phyloP scores from a whole-genome alignment of 2,113 vertebrate genomes.

The Gobius niger region DNA sequence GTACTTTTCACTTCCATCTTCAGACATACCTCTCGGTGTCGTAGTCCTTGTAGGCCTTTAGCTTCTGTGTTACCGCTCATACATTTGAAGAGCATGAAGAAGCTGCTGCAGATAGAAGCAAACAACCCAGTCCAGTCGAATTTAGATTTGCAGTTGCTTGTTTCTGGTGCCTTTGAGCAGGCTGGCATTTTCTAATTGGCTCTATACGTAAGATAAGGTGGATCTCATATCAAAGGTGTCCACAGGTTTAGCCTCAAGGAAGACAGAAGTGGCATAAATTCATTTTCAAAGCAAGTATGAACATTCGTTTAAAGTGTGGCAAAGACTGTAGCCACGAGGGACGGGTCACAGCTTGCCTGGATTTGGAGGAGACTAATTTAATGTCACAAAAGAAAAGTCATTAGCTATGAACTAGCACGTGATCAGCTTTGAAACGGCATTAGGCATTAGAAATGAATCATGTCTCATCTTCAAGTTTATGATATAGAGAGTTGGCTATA shows the following conservation, averaged over 20 bases:
- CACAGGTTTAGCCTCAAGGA: constrained; percentile 18
- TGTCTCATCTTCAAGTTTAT: background rate
- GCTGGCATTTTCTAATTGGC: too few relatives aligned
- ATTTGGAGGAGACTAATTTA: too few relatives aligned
- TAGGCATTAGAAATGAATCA: background rate
- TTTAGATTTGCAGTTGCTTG: too few relatives aligned
- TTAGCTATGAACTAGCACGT: background rate
- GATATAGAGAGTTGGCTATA: background rate
- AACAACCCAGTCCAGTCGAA: too few relatives aligned
- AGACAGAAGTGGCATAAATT: background rate
- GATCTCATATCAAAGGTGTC: constrained; percentile 48
- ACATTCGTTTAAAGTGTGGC: background rate
- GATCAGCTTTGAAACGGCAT: background rate
- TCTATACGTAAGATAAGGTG: constrained; percentile 3
- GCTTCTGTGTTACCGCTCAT: too few relatives aligned
- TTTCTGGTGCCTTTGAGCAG: too few relatives aligned
- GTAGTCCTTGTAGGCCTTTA: too few relatives aligned
- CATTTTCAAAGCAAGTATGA: constrained; percentile 9
- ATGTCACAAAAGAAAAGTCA: background rate
- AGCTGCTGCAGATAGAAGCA: too few relatives aligned
- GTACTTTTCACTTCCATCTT: too few relatives aligned
- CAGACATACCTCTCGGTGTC: too few relatives aligned
- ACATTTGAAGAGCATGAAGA: too few relatives aligned
- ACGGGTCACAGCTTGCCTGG: too few relatives aligned
- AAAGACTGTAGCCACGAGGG: background rate